Base-by-base conservation (phyloP, 2,888 invertebrate genomes). In the Augochlorella aurata region DNA sequence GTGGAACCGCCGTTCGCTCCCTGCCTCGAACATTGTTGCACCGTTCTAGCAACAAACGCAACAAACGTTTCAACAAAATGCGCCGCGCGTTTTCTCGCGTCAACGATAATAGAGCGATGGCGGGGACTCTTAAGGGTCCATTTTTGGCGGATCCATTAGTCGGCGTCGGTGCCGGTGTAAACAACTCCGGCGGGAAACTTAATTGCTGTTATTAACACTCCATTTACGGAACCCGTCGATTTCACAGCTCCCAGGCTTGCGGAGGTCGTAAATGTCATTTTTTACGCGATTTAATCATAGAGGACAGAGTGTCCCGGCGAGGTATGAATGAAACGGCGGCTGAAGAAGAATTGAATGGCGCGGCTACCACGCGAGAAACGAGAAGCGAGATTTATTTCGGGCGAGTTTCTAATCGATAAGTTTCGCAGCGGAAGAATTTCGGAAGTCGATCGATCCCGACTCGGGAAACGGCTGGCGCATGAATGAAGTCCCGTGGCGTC, bases 1-100 rank as follows among this genome's bases (percentile, higher is more conserved):
- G 52, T 3, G 74, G 72, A 80, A 78, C 70, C 71, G 68, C 80
- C 74, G 80, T 78, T 54, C 54, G 29, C 1, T 54, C 54, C 1
- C 24, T 7, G 12, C 12, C 54, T 7, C 24, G 0, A 21, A 24
- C 14, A 24, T 58, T 58, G 24, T 58, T 58, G 5, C 2, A 0
- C 38, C 38, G 24, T 1, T 4, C 14, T 14, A 7, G 5, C 2
- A 12, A 14, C 21, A 24, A 24, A 24, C 24, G 5, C 0, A 24
- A 24, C 21, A 24, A 54, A 5, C 2, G n/a, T 14, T 24, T 3
- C 2, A 5, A 38, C 38, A 38, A 38, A 38, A 38, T 4, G 38
- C 38, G 16, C 1, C 7, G 47, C 47, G 0, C 1, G 45, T 2
- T 12, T 12, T 47, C 47, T 12, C 5, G 7, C 38, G 47, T 8